These are phyloP conservation scores for Sepioteuthis lessoniana DNA, from an alignment of 2,888 invertebrate species.

Conservation along the genomic window DNA sequence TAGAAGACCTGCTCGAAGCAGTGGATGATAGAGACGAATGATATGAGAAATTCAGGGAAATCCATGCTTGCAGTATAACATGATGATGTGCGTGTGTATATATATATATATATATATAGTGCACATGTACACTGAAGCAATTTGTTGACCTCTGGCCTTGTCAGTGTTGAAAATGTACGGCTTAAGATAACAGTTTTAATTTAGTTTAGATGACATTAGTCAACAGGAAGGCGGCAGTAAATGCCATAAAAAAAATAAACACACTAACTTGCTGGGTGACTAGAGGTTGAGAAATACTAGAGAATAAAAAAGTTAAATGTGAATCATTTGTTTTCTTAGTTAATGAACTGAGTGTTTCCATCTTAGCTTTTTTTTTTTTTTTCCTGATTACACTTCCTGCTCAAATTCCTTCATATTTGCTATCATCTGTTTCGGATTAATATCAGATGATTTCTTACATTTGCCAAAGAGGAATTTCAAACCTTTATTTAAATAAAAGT, in stretches of 20 bases:
- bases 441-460: neutral
- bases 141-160: neutral
- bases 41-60: too few relatives aligned
- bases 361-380: neutral
- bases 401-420: neutral
- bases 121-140: neutral
- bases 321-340: conserved; percentile 2
- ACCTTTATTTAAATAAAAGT: neutral
- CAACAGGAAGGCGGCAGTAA: neutral
- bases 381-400: neutral
- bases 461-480: neutral
- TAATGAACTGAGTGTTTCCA: neutral
- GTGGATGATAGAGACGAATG: too few relatives aligned
- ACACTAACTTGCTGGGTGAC: too few relatives aligned
- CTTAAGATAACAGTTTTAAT: neutral
- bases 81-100: neutral
- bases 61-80: too few relatives aligned
- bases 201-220: neutral
- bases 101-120: neutral
- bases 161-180: neutral
- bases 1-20: too few relatives aligned
- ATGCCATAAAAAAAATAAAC: neutral
- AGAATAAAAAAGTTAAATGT: neutral
- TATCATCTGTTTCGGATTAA: neutral
- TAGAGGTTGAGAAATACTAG: neutral